Percentiles rank a stretch among this genome's conserved stretches.
Conservation (phyloP, 2,888 invertebrate genomes). For the Flexamia atlantica region DNA sequence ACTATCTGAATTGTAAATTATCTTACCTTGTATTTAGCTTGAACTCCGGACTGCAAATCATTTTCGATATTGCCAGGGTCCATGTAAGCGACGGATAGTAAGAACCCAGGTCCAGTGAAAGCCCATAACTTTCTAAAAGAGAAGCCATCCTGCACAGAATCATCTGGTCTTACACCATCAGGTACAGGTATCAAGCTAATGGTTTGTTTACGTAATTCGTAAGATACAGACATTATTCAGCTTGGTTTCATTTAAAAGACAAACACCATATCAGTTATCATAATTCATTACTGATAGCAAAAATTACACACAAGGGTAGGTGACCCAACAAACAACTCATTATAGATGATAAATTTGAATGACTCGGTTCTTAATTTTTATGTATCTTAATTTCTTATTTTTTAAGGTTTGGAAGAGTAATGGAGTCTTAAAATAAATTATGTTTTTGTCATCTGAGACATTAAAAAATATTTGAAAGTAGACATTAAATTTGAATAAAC, state of each 20-base stretch:
- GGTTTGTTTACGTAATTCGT: not conserved
- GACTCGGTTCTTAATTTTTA: too few species aligned
- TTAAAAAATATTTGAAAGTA: too few species aligned
- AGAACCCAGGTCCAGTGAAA: conserved; percentile 94
- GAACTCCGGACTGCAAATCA: conserved; percentile 90
- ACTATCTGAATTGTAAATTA: too few species aligned
- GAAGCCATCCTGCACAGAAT: conserved; percentile 79
- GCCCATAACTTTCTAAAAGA: conserved; percentile 94
- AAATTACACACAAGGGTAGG: not conserved
- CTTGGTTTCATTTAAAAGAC: not conserved
- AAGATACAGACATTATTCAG: not conserved
- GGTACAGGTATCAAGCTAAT: conserved; percentile 18
- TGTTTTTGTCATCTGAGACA: too few species aligned
- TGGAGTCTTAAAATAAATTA: too few species aligned
- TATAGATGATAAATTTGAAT: too few species aligned
- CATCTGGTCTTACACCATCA: not conserved
- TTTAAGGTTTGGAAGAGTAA: too few species aligned
- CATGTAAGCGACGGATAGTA: conserved; percentile 95
- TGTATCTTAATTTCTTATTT: too few species aligned
- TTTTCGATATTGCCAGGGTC: conserved; percentile 97
- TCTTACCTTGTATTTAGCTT: conserved; percentile 86
- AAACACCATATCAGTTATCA: conserved; percentile 30
- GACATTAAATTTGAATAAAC: too few species aligned
- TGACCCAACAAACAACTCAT: not conserved
- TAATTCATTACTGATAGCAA: conserved; percentile 10